Base-by-base conservation (phyloP, 2,888 invertebrate genomes). In the Gisinianus flammeolus region DNA sequence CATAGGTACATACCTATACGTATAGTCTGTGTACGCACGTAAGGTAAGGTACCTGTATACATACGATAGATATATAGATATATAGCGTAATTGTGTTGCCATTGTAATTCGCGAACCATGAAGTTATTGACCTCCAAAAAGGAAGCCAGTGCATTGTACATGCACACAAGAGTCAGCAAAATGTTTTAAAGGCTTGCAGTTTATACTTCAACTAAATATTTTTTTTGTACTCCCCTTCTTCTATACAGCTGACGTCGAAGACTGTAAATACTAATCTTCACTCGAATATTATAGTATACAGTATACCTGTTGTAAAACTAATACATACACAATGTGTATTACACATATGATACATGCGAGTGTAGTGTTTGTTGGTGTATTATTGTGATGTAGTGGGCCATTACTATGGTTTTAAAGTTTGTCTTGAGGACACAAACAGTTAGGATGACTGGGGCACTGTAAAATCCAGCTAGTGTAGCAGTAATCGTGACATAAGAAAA, bases 41-140 rank as follows among this genome's bases (percentile, higher is more conserved):
- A 19, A n/a, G 56, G 56, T n/a, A n/a, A n/a, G n/a, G 12, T 35
- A 35, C 19, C 16, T 6, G 44, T 44, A 44, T 44, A n/a, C n/a
- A n/a, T n/a, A n/a, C n/a, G n/a, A n/a, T n/a, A 1, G 12, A 44
- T 44, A 1, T 44, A 44, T 44, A 1, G 12, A 4, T 44, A 19
- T 6, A 44, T 16, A 44, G 44, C 19, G 44, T 44, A 44, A 44
- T 44, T 62, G 24, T 12, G 62, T 26, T 62, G 62, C 62, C 44
- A 68, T 68, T 52, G 70, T 70, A 70, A 52, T 44, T 44, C 62
- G 24, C 26, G 62, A 76, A 76, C 67, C 76, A 44, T 35, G 66
- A 76, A 76, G 76, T 76, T 76, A 76, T 76, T 76, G 76, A 76
- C 76, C 76, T 76, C 76, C 76, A 76, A 76, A n/a, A 76, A 76